Evolutionary conservation across 2,797 vertebrate genomes (phyloP).

Genomic region (Acropternis orthonyx): DNA sequence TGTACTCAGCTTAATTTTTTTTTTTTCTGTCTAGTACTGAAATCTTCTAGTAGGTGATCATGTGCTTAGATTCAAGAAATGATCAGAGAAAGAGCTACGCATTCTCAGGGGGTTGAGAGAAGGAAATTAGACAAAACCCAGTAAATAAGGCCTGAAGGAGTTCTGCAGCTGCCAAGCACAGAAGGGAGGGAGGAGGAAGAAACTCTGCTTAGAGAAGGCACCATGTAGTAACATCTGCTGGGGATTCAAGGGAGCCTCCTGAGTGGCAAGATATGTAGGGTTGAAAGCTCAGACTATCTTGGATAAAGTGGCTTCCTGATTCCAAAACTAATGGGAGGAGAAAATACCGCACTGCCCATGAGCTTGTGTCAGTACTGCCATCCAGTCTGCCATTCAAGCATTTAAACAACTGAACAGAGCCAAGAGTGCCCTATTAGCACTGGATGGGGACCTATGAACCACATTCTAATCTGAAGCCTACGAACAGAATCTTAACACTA

Average conservation of each 20-base stretch:
- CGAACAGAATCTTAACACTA: not conserved
- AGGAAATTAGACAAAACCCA: not conserved
- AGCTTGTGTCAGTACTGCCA: not conserved
- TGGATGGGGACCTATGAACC: not conserved
- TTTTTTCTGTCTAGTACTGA: not conserved
- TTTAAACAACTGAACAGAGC: accelerated
- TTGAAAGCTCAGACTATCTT: not conserved
- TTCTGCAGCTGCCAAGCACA: not conserved
- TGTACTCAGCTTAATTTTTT: not conserved
- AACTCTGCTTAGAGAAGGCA: not conserved
- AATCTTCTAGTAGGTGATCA: not conserved
- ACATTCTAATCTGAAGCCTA: not conserved
- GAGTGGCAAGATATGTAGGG: not conserved
- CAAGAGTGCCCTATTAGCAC: not conserved
- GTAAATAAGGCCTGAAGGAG: not conserved
- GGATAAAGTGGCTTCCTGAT: not conserved
- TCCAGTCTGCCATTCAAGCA: not conserved
- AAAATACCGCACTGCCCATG: not conserved
- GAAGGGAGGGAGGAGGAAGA: not conserved
- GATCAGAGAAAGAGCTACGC: not conserved
- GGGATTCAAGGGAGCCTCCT: not conserved
- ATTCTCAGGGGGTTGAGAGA: not conserved
- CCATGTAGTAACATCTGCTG: not conserved
- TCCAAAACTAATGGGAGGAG: not conserved
- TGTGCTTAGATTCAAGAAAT: not conserved